Evolutionary conservation across 2,113 vertebrate species (phyloP).

Genomic region (Tapirus terrestris): DNA sequence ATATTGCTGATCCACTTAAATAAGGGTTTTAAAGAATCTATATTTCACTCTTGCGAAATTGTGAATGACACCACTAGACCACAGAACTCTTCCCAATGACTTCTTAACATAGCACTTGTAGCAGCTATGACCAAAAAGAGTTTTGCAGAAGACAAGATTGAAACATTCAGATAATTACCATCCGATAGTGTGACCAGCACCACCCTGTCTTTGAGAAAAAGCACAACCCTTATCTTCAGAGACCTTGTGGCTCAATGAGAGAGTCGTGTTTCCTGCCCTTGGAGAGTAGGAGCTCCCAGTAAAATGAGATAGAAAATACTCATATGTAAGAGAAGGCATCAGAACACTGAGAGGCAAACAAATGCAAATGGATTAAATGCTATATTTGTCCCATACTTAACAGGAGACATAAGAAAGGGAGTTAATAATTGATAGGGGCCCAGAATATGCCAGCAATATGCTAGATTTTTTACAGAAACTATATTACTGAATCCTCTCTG

Average conservation of each 20-base stretch:
- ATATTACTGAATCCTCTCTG: neutral
- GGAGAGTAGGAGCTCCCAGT: neutral
- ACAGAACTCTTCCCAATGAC: neutral
- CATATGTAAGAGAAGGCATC: neutral
- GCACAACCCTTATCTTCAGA: neutral
- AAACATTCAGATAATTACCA: neutral
- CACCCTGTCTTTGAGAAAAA: neutral
- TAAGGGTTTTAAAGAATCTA: neutral
- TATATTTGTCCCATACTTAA: neutral
- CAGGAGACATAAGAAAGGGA: neutral
- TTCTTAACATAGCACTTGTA: neutral
- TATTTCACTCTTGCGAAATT: neutral
- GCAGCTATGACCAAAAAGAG: neutral
- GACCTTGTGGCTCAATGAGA: neutral
- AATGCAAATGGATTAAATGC: neutral
- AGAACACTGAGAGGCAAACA: neutral
- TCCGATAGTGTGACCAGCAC: neutral
- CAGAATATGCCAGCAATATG: neutral
- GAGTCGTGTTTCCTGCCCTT: neutral
- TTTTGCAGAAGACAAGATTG: neutral
- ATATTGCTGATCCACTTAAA: neutral
- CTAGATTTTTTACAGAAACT: neutral
- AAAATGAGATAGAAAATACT: neutral
- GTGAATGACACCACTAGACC: neutral
- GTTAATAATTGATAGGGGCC: neutral